phyloP scores from a whole-genome alignment of 2,797 vertebrate species.

The Crax fasciolata region DNA sequence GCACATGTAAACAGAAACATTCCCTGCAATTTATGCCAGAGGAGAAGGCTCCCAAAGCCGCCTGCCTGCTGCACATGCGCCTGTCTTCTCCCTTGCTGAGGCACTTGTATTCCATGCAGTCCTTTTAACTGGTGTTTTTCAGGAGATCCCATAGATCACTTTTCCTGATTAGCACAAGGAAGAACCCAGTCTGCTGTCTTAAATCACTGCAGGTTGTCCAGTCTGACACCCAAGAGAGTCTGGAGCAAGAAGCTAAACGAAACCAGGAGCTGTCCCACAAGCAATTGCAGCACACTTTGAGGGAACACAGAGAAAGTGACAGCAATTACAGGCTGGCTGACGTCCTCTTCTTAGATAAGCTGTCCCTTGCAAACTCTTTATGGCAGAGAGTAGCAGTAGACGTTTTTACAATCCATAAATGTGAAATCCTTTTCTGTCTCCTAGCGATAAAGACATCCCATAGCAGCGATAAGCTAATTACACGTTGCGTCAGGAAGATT shows the following conservation, averaged over 20 bases:
- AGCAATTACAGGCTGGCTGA: background rate
- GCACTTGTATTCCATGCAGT: background rate
- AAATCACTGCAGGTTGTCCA: background rate
- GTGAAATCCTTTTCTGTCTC: constrained; percentile 47
- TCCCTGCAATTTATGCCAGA: background rate
- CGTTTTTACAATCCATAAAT: constrained; percentile 48
- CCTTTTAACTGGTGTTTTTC: background rate
- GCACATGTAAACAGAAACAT: background rate
- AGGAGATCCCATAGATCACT: background rate
- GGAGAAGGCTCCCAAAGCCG: background rate
- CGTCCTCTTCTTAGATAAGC: constrained; percentile 9
- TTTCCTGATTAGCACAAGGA: background rate
- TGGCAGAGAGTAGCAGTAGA: background rate
- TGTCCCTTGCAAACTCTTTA: background rate
- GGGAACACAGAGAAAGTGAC: background rate
- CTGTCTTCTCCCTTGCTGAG: background rate
- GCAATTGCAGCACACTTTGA: background rate
- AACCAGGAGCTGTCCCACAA: background rate
- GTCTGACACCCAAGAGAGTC: background rate
- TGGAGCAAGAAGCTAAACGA: background rate
- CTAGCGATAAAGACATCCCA: constrained; percentile 26
- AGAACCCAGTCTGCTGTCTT: background rate
- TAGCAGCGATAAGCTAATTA: constrained; percentile 59
- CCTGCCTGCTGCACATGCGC: rapidly evolving
- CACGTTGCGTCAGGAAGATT: constrained; percentile 43